Percentiles rank a stretch among this genome's conserved stretches.
These are phyloP conservation scores for Nasonovia ribisnigri DNA, from an alignment of 2,888 invertebrate genomes.

Conservation along the genomic window DNA sequence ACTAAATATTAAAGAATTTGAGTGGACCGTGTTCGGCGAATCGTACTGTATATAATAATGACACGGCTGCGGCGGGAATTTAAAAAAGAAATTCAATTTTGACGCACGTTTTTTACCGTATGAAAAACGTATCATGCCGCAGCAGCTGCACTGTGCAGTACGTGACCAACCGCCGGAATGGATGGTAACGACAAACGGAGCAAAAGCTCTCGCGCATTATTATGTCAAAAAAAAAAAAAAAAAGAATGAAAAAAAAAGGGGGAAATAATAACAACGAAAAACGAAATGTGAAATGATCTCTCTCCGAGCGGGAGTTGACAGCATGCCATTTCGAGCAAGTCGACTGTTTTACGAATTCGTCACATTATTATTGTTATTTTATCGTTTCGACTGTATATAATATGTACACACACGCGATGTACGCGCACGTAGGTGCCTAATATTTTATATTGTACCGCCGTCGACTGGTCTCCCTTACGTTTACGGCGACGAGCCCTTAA, in stretches of 20 bases:
- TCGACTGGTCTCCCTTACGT: background rate
- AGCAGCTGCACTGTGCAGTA: background rate
- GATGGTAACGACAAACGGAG: background rate
- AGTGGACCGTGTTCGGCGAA: background rate
- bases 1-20: background rate
- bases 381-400: background rate
- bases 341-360: conserved; percentile 8
- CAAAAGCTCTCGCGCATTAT: conserved; percentile 14
- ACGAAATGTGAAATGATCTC: conserved; percentile 7
- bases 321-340: conserved; percentile 11
- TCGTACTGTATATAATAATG: background rate
- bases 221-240: background rate
- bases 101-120: background rate
- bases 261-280: conserved; percentile 7
- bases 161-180: conserved; percentile 40
- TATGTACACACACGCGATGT: background rate
- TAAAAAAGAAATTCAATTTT: conserved; percentile 30
- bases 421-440: background rate
- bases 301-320: conserved; percentile 6
- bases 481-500: background rate
- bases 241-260: background rate
- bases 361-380: conserved; percentile 27
- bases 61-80: background rate
- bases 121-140: background rate
- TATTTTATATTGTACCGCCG: background rate